Percentiles rank a stretch among this genome's conserved stretches.
These are phyloP conservation scores for Poeciliopsis infans DNA, from an alignment of 2,797 vertebrate species.

Conservation along the genomic window DNA sequence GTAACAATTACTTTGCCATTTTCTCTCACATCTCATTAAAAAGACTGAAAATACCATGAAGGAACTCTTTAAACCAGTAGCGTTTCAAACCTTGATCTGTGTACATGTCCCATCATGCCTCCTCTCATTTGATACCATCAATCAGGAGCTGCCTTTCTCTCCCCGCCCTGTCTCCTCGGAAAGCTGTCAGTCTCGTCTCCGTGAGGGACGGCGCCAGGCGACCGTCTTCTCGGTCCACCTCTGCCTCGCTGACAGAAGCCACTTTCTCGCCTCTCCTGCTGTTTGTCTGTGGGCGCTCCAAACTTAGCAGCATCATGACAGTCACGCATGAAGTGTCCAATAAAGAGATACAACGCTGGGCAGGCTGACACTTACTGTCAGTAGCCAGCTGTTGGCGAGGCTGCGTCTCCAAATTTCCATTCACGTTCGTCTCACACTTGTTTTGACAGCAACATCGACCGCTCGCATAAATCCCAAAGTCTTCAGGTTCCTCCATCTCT, in stretches of 20 bases:
- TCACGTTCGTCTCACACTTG: conserved; percentile 44
- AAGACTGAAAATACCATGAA: neutral
- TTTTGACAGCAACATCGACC: conserved; percentile 59
- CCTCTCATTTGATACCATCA: neutral
- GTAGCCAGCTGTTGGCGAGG: conserved; percentile 65
- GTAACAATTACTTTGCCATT: neutral
- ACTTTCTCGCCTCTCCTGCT: conserved; percentile 41
- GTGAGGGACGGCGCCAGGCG: conserved; percentile 27
- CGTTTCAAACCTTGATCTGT: neutral
- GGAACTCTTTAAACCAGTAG: neutral
- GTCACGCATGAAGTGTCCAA: conserved; percentile 64
- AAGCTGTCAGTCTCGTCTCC: conserved; percentile 12
- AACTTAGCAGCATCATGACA: conserved; percentile 57
- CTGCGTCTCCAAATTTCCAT: conserved; percentile 34
- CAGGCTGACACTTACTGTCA: conserved; percentile 67
- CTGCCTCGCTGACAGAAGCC: conserved; percentile 59
- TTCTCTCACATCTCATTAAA: neutral
- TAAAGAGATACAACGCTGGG: conserved; percentile 42
- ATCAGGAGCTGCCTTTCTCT: neutral
- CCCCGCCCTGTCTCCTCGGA: neutral
- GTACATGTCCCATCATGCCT: neutral
- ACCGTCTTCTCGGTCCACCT: conserved; percentile 34
- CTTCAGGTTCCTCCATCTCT: conserved; percentile 7
- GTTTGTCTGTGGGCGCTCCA: conserved; percentile 52
- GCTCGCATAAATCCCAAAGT: conserved; percentile 34